These are phyloP conservation scores for Chloroclysta siterata DNA, from an alignment of 2,888 invertebrate species.

Conservation along the genomic window DNA sequence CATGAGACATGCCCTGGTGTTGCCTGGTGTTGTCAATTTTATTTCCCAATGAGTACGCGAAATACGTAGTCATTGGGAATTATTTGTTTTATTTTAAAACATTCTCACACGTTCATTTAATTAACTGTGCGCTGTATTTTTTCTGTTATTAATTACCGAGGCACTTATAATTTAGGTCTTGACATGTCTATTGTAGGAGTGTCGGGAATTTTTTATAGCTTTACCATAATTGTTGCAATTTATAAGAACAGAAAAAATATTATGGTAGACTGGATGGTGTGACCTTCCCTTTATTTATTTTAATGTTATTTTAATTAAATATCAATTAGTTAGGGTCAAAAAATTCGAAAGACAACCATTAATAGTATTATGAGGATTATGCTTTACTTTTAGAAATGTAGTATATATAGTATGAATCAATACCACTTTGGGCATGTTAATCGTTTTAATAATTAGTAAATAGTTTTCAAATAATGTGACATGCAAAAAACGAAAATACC, in stretches of 20 bases:
- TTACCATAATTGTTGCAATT: conserved; percentile 10
- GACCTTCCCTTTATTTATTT: conserved; percentile 3
- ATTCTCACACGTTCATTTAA: conserved; percentile 14
- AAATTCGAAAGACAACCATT: background rate
- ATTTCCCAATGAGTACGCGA: conserved; percentile 29
- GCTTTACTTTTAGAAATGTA: no score
- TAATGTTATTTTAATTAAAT: conserved; percentile 7
- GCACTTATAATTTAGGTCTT: conserved; percentile 19
- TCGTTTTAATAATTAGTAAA: background rate
- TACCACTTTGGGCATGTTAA: no score
- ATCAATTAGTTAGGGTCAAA: background rate
- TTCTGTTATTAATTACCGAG: conserved; percentile 11
- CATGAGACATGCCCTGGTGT: conserved; percentile 8
- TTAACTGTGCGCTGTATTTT: background rate
- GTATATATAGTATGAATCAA: no score
- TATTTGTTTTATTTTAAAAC: background rate
- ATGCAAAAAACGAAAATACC: no score
- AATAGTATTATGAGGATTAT: background rate
- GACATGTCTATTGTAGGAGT: conserved; percentile 22
- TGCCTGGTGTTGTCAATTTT: conserved; percentile 2
- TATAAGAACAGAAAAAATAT: conserved; percentile 2
- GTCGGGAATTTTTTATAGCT: conserved; percentile 15
- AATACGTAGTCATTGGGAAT: conserved; percentile 28
- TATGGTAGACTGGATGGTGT: background rate
- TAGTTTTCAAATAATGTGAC: background rate